Evolutionary conservation across 2,113 vertebrate genomes (phyloP), one percentile per base, ranked within the genome.

Genomic region (Probosciger aterrimus): DNA sequence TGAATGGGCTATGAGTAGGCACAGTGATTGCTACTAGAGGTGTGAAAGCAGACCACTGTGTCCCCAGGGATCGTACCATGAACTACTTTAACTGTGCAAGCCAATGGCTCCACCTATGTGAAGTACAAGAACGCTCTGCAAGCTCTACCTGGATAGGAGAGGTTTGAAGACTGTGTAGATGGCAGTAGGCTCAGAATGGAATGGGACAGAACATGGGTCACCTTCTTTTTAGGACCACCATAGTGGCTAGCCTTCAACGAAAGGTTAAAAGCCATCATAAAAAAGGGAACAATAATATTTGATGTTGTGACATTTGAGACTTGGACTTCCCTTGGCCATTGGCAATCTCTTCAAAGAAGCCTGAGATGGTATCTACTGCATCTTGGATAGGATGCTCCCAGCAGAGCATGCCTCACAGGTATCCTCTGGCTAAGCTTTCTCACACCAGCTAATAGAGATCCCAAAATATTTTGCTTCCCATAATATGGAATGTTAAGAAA

Each of bases 401-500:
- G 22, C 23, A 17, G 14, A 28, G 16, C 11, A 14, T 7, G 19
- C 35, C 37, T 52, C 44, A 4, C 19, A 7, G 33, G 20, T 17
- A 13, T 20, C 14, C n/a, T 16, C 7, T 1, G 3, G 22, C 35
- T 35, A 25, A 62, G 31, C n/a, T 57, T 27, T 37, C 41, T 35
- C 3, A 3, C 9, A 30, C 5, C 28, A 31, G 41, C 33, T 50
- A 15, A 18, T 6, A 53, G 7, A 53, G 76, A 14, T 6, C 11
- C 22, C 5, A 31, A 35, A 23, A 2, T 5, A 6, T 37, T 80
- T 75, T 35, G 18, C 20, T 41, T 73, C 39, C 14, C 14, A 0
- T 14, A 20, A 13, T 7, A 24, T 0, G 6, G 15, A 35, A 44
- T 0, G 0, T 41, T 59, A 59, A n/a, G 55, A 59, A 59, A 59